Evolutionary conservation across 2,888 invertebrate genomes (phyloP), one percentile per base, ranked within the genome.

Genomic region (Bellardia bayeri): DNA sequence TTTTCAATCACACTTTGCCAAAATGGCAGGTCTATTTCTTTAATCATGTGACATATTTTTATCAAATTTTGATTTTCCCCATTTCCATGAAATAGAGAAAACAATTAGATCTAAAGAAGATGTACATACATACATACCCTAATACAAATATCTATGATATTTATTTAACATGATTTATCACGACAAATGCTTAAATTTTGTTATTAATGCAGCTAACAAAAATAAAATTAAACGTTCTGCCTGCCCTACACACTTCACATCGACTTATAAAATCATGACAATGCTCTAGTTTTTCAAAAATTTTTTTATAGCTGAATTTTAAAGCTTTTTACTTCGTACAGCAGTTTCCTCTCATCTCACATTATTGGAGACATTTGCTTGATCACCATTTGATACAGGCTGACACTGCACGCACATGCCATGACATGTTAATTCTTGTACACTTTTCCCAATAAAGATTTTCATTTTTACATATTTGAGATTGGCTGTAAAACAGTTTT

Each of bases 141-240:
- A 9, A 11, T 7, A 56, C 8, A 66, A 16, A 3, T 42, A 64
- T 66, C 23, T 42, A 37, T 37, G 23, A 61, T 79, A 86, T 79
- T 82, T 81, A 40, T 61, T 71, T 68, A 61, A 45, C 23, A 92
- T 92, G 92, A 92, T 92, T 91, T 91, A 92, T 92, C 89, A 90
- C 88, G 89, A 89, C 91, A 92, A 91, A 92, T 92, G 92, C 89
- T 90, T 88, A 71, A 58, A 54, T 66, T 86, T 72, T 71, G 71
- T 54, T 54, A 71, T 76, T 83, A 58, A 64, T 81, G 76, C 23
- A 45, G 8, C 66, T 9, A 71, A 33, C 33, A 56, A 8, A 16
- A 49, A 37, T 23, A 23, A 23, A 23, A 23, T 23, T 23, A 23
- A 23, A 23, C 23, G 23, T 23, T 23, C 23, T 23, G 23, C 6